Evolutionary conservation across 30 jellyfish, hydroid and myxozoan species (phyloP).

Genomic region (Cassiopea andromeda): DNA sequence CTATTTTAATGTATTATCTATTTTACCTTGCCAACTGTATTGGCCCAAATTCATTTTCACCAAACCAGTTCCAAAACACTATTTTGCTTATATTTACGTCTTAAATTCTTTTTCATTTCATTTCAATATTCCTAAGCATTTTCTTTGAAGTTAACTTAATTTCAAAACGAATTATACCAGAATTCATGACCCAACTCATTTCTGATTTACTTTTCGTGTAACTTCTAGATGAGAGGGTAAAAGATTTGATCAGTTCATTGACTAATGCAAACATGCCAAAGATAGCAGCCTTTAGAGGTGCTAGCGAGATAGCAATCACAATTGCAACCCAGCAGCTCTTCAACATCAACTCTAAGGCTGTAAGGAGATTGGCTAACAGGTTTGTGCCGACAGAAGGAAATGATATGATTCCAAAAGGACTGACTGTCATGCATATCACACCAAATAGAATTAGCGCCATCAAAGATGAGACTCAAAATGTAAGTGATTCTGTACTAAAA

Average conservation of each 20-base stretch:
- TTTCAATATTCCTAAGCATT: too few relatives aligned
- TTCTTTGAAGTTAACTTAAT: too few relatives aligned
- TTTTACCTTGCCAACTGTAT: too few relatives aligned
- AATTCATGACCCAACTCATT: too few relatives aligned
- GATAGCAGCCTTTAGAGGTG: background rate
- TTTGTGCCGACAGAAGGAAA: slow-evolving; percentile 4
- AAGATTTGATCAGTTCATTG: background rate
- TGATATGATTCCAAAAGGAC: slow-evolving; percentile 10
- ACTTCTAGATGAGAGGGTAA: background rate
- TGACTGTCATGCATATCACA: background rate
- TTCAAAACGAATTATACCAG: too few relatives aligned
- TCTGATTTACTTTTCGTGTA: too few relatives aligned
- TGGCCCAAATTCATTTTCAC: too few relatives aligned
- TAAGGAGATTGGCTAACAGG: slow-evolving; percentile 2
- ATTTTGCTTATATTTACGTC: too few relatives aligned
- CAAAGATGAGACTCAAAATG: background rate
- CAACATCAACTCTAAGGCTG: background rate
- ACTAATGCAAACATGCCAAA: background rate
- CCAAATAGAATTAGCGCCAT: background rate
- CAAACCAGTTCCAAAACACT: too few relatives aligned
- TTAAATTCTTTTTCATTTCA: too few relatives aligned
- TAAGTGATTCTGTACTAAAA: background rate
- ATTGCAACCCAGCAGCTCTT: background rate
- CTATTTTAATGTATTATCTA: background rate
- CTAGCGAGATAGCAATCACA: background rate